phyloP scores from a whole-genome alignment of 2,113 vertebrate genomes.

The Phrynocephalus versicolor region DNA sequence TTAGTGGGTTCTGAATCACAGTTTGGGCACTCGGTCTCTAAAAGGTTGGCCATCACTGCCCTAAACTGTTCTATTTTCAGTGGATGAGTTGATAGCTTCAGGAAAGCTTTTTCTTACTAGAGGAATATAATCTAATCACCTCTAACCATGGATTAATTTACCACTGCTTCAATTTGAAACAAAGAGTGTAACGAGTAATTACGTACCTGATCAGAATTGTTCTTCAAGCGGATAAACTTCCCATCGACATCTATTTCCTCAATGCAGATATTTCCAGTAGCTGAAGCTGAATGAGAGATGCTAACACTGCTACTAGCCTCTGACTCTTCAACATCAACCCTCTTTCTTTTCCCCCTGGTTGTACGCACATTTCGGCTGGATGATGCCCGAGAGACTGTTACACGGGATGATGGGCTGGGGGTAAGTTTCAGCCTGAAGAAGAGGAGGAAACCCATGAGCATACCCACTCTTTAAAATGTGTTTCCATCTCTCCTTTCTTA shows the following conservation, averaged over 20 bases:
- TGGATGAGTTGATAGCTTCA: not conserved
- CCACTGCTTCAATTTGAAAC: not conserved
- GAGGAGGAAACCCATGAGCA: not conserved
- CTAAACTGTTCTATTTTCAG: not conserved
- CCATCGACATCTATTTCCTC: constrained; percentile 91
- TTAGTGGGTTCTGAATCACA: too few species aligned
- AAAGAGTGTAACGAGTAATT: not conserved
- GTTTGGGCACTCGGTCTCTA: too few species aligned
- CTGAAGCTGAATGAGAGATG: constrained; percentile 87
- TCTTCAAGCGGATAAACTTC: constrained; percentile 88
- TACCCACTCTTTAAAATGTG: not conserved
- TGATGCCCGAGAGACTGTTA: constrained; percentile 85
- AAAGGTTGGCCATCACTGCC: too few species aligned
- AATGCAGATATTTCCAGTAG: constrained; percentile 83
- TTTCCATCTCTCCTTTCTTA: not conserved
- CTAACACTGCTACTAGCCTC: constrained; percentile 89
- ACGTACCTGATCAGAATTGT: constrained; percentile 84
- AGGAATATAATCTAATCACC: not conserved
- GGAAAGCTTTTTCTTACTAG: not conserved
- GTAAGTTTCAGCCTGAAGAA: constrained; percentile 82
- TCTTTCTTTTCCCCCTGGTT: constrained; percentile 85
- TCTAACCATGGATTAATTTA: not conserved
- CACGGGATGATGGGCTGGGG: constrained; percentile 83
- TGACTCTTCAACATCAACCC: constrained; percentile 84
- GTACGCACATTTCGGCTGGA: constrained; percentile 84